Conservation (phyloP, 2,797 vertebrate species). For the Premnoplex brunnescens region DNA sequence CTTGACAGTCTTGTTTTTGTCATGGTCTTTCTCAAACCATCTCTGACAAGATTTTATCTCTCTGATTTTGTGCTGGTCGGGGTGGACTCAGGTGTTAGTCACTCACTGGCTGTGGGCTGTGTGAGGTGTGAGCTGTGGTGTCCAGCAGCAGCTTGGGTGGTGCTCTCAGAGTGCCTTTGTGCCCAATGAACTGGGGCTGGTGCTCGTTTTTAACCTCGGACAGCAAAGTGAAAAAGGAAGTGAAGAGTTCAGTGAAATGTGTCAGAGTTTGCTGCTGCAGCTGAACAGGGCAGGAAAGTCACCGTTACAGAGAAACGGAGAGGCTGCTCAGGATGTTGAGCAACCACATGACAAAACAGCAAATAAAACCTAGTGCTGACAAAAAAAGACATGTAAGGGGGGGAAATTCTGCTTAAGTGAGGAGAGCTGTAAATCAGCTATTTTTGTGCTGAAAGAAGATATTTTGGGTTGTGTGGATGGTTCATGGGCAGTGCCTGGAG, state of each 20-base stretch:
- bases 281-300: not conserved
- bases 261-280: not conserved
- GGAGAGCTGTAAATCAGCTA: not conserved
- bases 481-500: not conserved
- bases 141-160: not conserved
- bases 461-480: not conserved
- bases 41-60: not conserved
- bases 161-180: not conserved
- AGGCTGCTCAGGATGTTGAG: not conserved
- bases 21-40: not conserved
- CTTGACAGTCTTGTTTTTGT: not conserved
- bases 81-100: not conserved
- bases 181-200: rapidly evolving
- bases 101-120: not conserved
- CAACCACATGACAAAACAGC: not conserved
- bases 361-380: not conserved
- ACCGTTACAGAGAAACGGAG: not conserved
- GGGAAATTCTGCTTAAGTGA: not conserved
- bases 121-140: not conserved
- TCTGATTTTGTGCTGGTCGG: not conserved
- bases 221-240: not conserved
- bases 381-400: not conserved
- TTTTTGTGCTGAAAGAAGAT: not conserved
- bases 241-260: not conserved
- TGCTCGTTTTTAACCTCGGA: not conserved